Base-by-base conservation (phyloP, 2,888 invertebrate genomes). In the Altica lythri region DNA sequence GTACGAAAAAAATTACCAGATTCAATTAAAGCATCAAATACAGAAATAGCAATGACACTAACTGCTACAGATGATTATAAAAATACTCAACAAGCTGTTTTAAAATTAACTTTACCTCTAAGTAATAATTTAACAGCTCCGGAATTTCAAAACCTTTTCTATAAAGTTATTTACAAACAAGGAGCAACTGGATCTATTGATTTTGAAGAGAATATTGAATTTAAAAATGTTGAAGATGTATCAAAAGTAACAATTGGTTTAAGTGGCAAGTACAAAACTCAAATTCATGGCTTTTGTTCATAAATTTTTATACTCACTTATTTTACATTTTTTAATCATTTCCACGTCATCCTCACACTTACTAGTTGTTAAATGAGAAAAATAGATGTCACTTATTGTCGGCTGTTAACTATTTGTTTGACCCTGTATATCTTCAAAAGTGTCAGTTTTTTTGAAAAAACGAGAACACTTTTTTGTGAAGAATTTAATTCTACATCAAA, bases 141-240 rank as follows among this genome's bases (percentile, higher is more conserved):
- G 5, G 42, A 51, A 37, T 61, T 61, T 54, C 50, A 54, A 1
- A 29, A 52, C 10, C 18, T 42, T 0, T 56, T 47, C 18, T 61
- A 58, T 27, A 22, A 13, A 13, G 50, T 46, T 1, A 12, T 34
- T 6, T 60, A 60, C 16, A 42, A 29, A 1, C 10, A 25, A 14
- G 40, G 12, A 8, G 19, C 32, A 12, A 56, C 17, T 5, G 45
- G 34, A 4, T 35, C 2, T 18, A 22, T 56, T 5, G 48, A 48
- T 38, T 45, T 56, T 18, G 18, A 43, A 1, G 34, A n/a, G 3
- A 9, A 25, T 4, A 9, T 53, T 8, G 1, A 34, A 6, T 49
- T 57, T 17, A 22, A 22, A 8, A 55, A 55, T 12, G 12, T 35
- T 8, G 40, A 34, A n/a, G 47, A 51, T 42, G 10, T 14, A 3